phyloP scores from a whole-genome alignment of 2,888 invertebrate genomes.

The Drosophila pegasa region DNA sequence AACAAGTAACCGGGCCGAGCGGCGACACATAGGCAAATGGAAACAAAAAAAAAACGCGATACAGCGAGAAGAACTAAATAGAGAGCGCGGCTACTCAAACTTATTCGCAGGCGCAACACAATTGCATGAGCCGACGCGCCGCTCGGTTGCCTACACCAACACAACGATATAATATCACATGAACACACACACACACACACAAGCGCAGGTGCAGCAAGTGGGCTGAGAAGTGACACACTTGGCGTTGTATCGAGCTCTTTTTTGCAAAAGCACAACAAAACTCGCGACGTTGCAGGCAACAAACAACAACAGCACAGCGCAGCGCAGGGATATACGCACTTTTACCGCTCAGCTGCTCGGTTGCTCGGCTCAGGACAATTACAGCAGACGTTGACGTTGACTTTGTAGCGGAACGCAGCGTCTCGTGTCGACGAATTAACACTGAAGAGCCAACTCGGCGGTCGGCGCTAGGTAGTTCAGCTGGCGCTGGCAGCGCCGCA shows the following conservation, averaged over 20 bases:
- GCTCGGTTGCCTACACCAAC: conserved; percentile 48
- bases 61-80: conserved; percentile 12
- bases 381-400: conserved; percentile 54
- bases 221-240: conserved; percentile 66
- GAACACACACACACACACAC: conserved; percentile 29
- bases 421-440: conserved; percentile 83
- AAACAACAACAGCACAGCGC: conserved; percentile 45
- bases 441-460: conserved; percentile 80
- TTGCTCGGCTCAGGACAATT: conserved; percentile 43
- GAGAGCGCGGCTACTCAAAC: conserved; percentile 38
- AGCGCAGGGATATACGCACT: conserved; percentile 38
- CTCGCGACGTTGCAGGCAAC: conserved; percentile 40
- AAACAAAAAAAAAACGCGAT: neutral
- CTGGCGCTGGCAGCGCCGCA: conserved; percentile 60
- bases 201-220: conserved; percentile 17
- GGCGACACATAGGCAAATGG: conserved; percentile 25
- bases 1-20: conserved; percentile 17
- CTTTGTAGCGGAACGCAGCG: conserved; percentile 73
- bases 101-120: conserved; percentile 26
- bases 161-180: conserved; percentile 23
- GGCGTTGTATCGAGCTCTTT: conserved; percentile 66
- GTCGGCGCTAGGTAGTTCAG: conserved; percentile 59
- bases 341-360: conserved; percentile 22
- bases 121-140: conserved; percentile 53
- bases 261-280: conserved; percentile 52